A percentile compares a stretch with the other conserved stretches of the same genome.
These are phyloP conservation scores for Apocheima hispidaria DNA, from an alignment of 2,888 invertebrate genomes.

Conservation along the genomic window DNA sequence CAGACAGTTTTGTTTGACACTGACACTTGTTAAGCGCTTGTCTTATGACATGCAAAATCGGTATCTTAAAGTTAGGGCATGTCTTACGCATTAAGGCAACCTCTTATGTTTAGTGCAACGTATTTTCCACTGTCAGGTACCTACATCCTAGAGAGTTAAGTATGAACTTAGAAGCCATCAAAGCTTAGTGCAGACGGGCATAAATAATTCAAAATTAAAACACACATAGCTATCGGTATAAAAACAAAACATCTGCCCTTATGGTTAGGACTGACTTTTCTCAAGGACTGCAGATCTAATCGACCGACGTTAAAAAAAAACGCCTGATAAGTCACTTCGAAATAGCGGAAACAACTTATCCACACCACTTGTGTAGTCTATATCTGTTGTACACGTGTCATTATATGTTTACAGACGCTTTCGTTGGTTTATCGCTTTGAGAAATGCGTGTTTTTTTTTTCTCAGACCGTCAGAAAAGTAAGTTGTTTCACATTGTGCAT, in stretches of 20 bases:
- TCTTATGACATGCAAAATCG: too few species aligned
- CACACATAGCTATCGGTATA: slow-evolving; percentile 28
- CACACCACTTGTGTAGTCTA: slow-evolving; percentile 62
- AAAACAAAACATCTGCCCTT: slow-evolving; percentile 59
- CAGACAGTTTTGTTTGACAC: too few species aligned
- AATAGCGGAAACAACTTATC: slow-evolving; percentile 69
- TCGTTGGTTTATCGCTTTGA: slow-evolving; percentile 63
- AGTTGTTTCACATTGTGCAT: slow-evolving; percentile 21
- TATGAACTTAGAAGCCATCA: too few species aligned
- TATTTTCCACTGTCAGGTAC: too few species aligned
- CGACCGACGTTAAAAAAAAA: slow-evolving; percentile 57
- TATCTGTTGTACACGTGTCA: slow-evolving; percentile 76
- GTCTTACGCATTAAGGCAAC: too few species aligned
- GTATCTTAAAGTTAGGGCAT: too few species aligned
- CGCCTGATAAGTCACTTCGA: slow-evolving; percentile 54
- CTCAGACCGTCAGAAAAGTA: slow-evolving; percentile 48
- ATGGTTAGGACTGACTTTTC: slow-evolving; percentile 44
- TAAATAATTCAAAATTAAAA: too few species aligned
- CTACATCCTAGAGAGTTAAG: too few species aligned
- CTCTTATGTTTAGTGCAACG: too few species aligned
- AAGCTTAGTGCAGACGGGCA: too few species aligned
- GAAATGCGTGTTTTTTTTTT: slow-evolving; percentile 57
- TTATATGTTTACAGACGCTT: slow-evolving; percentile 70
- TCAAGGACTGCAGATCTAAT: slow-evolving; percentile 58
- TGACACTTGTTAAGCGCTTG: too few species aligned